Conservation (phyloP, 1,140 invertebrate species). For the Ladona fulva region DNA sequence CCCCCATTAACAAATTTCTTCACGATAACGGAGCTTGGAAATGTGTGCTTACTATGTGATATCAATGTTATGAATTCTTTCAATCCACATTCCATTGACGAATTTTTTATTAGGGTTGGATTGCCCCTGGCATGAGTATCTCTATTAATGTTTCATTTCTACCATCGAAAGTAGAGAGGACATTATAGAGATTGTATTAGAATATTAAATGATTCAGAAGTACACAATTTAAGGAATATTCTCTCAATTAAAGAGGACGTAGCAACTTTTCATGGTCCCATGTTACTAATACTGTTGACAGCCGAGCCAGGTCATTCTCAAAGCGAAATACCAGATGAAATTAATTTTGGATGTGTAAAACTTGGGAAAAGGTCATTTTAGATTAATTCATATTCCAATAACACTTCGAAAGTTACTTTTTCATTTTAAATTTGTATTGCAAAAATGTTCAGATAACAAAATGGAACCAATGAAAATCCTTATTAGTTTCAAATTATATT, state of each 20-base stretch:
- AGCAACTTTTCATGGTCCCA: background rate
- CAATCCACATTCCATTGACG: no score
- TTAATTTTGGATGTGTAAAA: background rate
- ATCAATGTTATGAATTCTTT: no score
- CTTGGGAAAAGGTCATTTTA: background rate
- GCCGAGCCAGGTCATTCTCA: background rate
- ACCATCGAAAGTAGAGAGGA: background rate
- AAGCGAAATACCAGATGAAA: background rate
- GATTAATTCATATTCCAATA: no score
- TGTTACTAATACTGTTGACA: background rate
- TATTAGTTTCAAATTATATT: no score
- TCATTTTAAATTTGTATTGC: no score
- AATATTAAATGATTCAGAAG: background rate
- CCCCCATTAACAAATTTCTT: no score
- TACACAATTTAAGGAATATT: background rate
- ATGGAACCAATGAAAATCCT: no score
- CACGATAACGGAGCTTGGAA: no score
- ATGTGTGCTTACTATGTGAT: no score
- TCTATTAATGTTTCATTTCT: background rate
- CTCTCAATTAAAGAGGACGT: background rate
- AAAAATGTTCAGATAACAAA: no score
- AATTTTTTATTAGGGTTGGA: background rate
- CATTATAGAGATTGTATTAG: background rate
- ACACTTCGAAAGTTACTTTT: no score
- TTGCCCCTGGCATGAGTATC: background rate